Percentiles rank a stretch among this genome's conserved stretches.
Evolutionary conservation across 1,140 invertebrate genomes (phyloP).

Genomic region (Caenorhabditis latens): DNA sequence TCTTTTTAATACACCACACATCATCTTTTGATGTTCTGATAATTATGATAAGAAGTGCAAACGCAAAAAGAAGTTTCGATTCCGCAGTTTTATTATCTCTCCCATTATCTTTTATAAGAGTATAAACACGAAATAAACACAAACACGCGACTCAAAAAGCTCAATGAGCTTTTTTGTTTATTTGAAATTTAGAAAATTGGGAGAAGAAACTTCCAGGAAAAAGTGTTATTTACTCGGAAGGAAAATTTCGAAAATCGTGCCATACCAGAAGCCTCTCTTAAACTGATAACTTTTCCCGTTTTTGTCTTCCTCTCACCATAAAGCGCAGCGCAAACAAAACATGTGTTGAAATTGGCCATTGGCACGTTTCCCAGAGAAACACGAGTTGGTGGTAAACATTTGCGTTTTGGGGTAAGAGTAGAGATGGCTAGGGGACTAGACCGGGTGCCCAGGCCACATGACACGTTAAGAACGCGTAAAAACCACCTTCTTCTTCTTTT

Average conservation of each 20-base stretch:
- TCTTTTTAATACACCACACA: too few relatives aligned
- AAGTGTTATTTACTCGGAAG: not conserved
- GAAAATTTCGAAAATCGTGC: not conserved
- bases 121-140: too few relatives aligned
- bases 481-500: conserved; percentile 7
- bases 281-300: not conserved
- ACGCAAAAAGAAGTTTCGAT: too few relatives aligned
- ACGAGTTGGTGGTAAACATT: conserved; percentile 53
- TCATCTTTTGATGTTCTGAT: too few relatives aligned
- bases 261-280: not conserved
- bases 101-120: too few relatives aligned
- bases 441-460: not conserved
- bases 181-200: not conserved
- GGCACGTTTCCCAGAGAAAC: conserved; percentile 54
- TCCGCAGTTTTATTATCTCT: too few relatives aligned
- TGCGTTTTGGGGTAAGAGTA: conserved; percentile 20
- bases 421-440: not conserved
- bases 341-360: conserved; percentile 55
- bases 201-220: not conserved
- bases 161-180: conserved; percentile 27
- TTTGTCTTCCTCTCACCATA: not conserved
- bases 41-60: too few relatives aligned
- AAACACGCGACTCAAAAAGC: not conserved
- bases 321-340: conserved; percentile 37
- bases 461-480: conserved; percentile 43